These are phyloP conservation scores for Harpegnathos saltator DNA, from an alignment of 1,140 invertebrate species.

Conservation along the genomic window DNA sequence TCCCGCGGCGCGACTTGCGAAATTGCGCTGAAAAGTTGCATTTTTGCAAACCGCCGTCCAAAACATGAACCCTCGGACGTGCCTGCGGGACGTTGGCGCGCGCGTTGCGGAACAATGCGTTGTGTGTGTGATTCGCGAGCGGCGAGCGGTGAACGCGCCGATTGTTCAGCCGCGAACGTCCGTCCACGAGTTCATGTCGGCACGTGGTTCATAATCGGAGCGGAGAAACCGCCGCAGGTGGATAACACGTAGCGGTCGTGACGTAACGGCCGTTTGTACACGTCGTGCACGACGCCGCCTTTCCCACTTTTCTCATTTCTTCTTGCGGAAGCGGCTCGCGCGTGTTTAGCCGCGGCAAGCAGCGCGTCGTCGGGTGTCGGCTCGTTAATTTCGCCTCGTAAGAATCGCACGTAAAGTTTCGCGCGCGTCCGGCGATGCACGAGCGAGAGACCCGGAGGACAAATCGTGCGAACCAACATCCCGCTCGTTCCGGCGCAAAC, in stretches of 20 bases:
- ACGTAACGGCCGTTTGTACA: constrained; percentile 64
- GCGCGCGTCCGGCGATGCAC: background rate
- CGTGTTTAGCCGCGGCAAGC: constrained; percentile 57
- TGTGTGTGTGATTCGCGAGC: background rate
- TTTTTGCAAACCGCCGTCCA: background rate
- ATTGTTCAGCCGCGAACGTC: background rate
- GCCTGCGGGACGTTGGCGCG: background rate
- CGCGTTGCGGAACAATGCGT: background rate
- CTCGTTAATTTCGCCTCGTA: constrained; percentile 11
- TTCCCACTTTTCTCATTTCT: constrained; percentile 70
- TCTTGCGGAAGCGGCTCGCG: constrained; percentile 68
- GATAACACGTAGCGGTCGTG: constrained; percentile 57
- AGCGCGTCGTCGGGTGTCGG: constrained; percentile 17
- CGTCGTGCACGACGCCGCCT: constrained; percentile 49
- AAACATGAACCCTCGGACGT: too few species aligned
- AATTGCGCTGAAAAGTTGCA: constrained; percentile 18
- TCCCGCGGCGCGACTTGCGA: background rate
- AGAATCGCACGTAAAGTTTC: constrained; percentile 2
- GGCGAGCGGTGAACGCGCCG: background rate
- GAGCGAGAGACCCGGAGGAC: background rate
- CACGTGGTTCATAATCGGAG: constrained; percentile 53
- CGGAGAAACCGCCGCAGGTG: constrained; percentile 63
- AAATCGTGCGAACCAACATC: background rate
- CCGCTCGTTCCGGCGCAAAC: too few species aligned
- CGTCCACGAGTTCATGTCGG: constrained; percentile 29